Percentiles rank a stretch among this genome's conserved stretches.
Conservation (phyloP, 2,888 invertebrate species). For the Cantharis flavilabris region DNA sequence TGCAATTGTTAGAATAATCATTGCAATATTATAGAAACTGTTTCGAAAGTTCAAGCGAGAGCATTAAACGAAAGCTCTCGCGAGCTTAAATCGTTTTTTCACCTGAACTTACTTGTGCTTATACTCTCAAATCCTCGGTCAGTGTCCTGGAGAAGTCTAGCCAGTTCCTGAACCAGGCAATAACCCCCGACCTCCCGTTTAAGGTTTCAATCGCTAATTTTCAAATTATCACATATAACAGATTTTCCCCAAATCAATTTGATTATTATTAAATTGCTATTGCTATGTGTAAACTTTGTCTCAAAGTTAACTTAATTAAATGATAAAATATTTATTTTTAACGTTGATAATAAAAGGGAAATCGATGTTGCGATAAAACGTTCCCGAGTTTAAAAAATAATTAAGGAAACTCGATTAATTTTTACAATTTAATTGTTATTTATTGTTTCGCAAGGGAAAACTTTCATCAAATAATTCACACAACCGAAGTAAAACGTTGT, state of each 20-base stretch:
- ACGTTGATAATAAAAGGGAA: not conserved
- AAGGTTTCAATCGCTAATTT: not conserved
- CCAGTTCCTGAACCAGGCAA: constrained; percentile 13
- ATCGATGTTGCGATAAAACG: not conserved
- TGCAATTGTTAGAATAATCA: not conserved
- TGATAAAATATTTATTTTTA: not conserved
- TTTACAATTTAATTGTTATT: not conserved
- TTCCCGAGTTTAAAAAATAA: not conserved
- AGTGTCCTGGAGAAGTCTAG: constrained; percentile 10
- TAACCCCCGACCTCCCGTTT: constrained; percentile 2
- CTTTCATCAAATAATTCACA: not conserved
- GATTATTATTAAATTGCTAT: too few species aligned
- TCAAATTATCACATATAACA: not conserved
- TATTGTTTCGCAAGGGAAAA: not conserved
- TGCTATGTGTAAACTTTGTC: not conserved
- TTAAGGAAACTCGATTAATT: not conserved
- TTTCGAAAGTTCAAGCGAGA: not conserved
- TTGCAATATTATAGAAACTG: not conserved
- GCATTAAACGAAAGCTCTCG: not conserved
- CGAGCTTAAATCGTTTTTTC: not conserved
- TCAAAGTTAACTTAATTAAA: not conserved
- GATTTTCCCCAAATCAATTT: not conserved
- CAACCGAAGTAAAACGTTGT: not conserved
- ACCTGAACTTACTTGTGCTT: constrained; percentile 8
- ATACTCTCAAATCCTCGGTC: not conserved